phyloP scores from a whole-genome alignment of 1,140 invertebrate genomes.

The Phortica variegata region DNA sequence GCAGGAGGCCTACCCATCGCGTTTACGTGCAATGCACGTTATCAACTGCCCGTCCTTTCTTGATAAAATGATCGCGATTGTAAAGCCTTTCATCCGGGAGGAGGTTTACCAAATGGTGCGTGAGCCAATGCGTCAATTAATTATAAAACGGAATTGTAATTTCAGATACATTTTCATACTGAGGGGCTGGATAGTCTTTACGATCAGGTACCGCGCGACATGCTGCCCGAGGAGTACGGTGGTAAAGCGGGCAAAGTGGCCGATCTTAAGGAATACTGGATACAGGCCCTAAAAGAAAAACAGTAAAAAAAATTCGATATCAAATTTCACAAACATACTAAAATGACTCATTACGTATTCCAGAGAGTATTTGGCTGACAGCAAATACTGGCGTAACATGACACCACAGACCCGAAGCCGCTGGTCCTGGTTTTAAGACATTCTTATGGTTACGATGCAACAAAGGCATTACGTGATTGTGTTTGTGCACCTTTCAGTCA shows the following conservation, averaged over 20 bases:
- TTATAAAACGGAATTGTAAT: too few species aligned
- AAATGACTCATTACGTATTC: neutral
- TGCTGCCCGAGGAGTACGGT: slow-evolving; percentile 67
- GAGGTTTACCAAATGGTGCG: slow-evolving; percentile 59
- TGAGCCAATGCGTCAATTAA: too few species aligned
- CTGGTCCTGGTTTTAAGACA: slow-evolving; percentile 42
- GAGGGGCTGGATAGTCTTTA: slow-evolving; percentile 65
- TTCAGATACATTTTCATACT: slow-evolving; percentile 65
- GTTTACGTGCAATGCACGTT: slow-evolving; percentile 72
- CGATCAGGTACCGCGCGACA: slow-evolving; percentile 62
- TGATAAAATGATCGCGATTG: slow-evolving; percentile 63
- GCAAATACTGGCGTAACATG: slow-evolving; percentile 32
- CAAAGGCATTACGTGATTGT: too few species aligned
- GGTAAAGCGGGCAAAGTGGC: slow-evolving; percentile 62
- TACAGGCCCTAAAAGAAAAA: slow-evolving; percentile 44
- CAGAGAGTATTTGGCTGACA: slow-evolving; percentile 41
- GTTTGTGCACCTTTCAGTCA: too few species aligned
- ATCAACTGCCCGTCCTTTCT: slow-evolving; percentile 67
- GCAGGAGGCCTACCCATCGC: slow-evolving; percentile 74
- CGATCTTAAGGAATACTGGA: slow-evolving; percentile 62
- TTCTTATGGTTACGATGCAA: too few species aligned
- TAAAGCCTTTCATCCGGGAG: slow-evolving; percentile 66
- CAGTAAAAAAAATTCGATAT: slow-evolving; percentile 17
- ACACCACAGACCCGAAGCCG: slow-evolving; percentile 28
- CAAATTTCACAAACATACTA: neutral